phyloP scores from a whole-genome alignment of 1,140 invertebrate genomes.

The Thaumatotibia leucotreta region DNA sequence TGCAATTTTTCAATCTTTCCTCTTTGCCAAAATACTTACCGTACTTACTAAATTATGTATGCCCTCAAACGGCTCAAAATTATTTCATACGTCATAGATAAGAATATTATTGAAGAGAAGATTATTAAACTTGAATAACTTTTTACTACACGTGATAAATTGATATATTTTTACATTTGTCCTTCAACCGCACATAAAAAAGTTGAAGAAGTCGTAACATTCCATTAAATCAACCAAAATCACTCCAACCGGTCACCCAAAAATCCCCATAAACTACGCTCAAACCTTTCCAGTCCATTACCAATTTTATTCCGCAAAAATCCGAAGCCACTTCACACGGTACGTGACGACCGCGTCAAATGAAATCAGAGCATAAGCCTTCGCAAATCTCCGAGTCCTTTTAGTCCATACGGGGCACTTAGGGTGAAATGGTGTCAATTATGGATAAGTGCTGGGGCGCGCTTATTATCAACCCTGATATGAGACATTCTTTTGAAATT shows the following conservation, averaged over 20 bases:
- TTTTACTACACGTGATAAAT: no score
- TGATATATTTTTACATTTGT: no score
- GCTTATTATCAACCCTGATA: constrained; percentile 24
- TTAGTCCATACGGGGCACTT: constrained; percentile 64
- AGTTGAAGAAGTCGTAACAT: not conserved
- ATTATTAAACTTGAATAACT: no score
- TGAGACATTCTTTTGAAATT: constrained; percentile 3
- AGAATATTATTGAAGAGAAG: no score
- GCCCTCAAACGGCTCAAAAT: no score
- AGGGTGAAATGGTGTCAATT: constrained; percentile 72
- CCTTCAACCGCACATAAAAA: no score
- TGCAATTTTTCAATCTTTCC: no score
- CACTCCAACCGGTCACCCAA: not conserved
- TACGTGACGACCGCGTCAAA: constrained; percentile 69
- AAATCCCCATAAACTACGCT: constrained; percentile 6
- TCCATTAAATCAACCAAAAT: constrained; percentile 15
- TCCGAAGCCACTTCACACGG: constrained; percentile 53
- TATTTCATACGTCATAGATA: no score
- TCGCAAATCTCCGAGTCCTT: constrained; percentile 61
- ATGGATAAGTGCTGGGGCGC: constrained; percentile 59
- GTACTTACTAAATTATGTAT: no score
- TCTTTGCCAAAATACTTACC: no score
- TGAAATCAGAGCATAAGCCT: constrained; percentile 65
- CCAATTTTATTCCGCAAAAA: constrained; percentile 70
- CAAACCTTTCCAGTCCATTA: constrained; percentile 68